phyloP scores from a whole-genome alignment of 2,888 invertebrate genomes.

The Abrostola tripartita region DNA sequence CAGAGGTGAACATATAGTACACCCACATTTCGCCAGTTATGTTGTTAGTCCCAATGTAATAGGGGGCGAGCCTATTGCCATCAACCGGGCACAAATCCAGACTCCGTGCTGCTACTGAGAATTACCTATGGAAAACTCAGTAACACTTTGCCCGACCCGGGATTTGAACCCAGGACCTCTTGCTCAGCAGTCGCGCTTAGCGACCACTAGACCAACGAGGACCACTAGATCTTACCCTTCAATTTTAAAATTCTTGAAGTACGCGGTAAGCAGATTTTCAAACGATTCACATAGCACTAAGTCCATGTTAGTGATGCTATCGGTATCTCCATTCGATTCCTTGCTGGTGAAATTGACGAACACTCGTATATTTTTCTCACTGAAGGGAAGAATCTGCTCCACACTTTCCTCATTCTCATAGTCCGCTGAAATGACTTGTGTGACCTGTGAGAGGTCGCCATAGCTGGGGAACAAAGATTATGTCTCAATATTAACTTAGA shows the following conservation, averaged over 20 bases:
- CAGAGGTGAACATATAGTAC: too few species aligned
- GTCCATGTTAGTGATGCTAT: constrained; percentile 94
- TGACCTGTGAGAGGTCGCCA: constrained; percentile 93
- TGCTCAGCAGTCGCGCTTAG: too few species aligned
- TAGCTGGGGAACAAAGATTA: constrained; percentile 77
- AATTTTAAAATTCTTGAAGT: constrained; percentile 94
- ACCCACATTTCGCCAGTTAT: too few species aligned
- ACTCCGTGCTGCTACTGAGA: too few species aligned
- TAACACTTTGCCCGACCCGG: too few species aligned
- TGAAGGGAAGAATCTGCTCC: constrained; percentile 89
- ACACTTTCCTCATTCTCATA: constrained; percentile 90
- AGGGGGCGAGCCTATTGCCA: too few species aligned
- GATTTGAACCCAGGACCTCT: too few species aligned
- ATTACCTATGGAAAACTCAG: too few species aligned
- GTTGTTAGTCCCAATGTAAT: too few species aligned
- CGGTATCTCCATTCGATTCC: constrained; percentile 78
- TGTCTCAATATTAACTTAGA: too few species aligned
- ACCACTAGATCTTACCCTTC: constrained; percentile 89
- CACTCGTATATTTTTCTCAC: constrained; percentile 88
- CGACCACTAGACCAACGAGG: too few species aligned
- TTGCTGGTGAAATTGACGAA: constrained; percentile 73
- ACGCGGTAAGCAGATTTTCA: constrained; percentile 93
- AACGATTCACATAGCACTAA: constrained; percentile 96
- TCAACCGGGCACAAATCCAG: too few species aligned
- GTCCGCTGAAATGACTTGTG: constrained; percentile 93